Evolutionary conservation across 2,797 vertebrate species (phyloP).

Genomic region (Petrocephalus sullivani): DNA sequence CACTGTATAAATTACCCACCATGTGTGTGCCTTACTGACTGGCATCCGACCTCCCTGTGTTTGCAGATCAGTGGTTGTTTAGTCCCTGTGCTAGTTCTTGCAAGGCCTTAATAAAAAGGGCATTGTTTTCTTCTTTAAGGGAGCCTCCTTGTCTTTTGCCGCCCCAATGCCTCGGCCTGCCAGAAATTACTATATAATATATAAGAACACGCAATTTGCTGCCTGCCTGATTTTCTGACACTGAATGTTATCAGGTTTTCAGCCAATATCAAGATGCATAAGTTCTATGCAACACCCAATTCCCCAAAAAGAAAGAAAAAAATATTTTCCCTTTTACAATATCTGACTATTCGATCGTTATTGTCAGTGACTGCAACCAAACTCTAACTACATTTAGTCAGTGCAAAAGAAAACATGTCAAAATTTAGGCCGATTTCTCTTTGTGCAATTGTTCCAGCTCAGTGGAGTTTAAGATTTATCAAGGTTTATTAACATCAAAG

Average conservation of each 20-base stretch:
- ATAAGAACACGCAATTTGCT: background rate
- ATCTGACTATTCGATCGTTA: background rate
- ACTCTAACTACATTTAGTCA: background rate
- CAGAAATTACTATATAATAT: background rate
- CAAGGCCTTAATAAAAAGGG: too few species aligned
- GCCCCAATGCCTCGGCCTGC: too few species aligned
- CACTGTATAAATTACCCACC: too few species aligned
- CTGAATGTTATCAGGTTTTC: background rate
- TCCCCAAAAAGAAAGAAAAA: background rate
- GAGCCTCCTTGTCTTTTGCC: too few species aligned
- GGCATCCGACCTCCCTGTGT: too few species aligned
- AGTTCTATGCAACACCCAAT: background rate
- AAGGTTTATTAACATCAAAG: background rate
- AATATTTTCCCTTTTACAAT: background rate
- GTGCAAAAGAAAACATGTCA: background rate
- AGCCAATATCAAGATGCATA: background rate
- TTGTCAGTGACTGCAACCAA: background rate
- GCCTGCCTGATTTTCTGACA: background rate
- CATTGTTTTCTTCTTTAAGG: too few species aligned
- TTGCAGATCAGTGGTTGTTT: too few species aligned
- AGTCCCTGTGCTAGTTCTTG: too few species aligned
- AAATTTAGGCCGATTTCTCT: background rate
- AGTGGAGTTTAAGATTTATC: constrained; percentile 1
- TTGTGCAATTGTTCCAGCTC: background rate
- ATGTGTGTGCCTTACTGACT: too few species aligned